phyloP scores from a whole-genome alignment of 92 coral and sea anemone species.

The Actinernus sp. region DNA sequence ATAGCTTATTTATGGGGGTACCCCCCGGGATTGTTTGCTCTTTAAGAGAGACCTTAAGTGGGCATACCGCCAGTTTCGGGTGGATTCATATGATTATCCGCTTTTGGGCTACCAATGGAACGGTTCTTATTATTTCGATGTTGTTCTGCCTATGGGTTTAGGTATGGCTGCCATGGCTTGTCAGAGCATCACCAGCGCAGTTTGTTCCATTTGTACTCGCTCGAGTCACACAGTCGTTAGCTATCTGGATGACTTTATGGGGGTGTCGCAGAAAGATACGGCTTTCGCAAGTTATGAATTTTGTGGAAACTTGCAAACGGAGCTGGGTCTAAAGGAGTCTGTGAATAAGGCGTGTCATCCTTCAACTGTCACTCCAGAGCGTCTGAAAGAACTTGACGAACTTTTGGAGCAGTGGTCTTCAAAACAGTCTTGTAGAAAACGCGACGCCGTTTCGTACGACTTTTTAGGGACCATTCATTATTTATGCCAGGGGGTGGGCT shows the following conservation, averaged over 20 bases:
- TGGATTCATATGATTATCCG: conserved; percentile 27
- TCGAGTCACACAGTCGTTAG: conserved; percentile 10
- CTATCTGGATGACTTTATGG: conserved; percentile 54
- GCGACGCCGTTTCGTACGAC: too few species aligned
- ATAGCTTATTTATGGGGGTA: too few species aligned
- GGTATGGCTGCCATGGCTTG: conserved; percentile 54
- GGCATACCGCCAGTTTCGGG: conserved; percentile 29
- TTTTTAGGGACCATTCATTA: too few species aligned
- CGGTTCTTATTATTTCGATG: conserved; percentile 29
- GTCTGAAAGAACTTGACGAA: too few species aligned
- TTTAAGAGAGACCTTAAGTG: conserved; percentile 3
- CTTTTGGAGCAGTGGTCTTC: too few species aligned
- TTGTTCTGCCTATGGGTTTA: conserved; percentile 45
- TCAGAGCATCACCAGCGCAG: conserved; percentile 29
- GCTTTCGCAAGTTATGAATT: not conserved
- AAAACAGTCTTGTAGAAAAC: too few species aligned
- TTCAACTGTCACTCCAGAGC: too few species aligned
- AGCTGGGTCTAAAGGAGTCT: conserved; percentile 39
- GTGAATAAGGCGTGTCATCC: conserved; percentile 21
- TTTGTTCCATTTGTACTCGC: conserved; percentile 7
- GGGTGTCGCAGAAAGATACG: not conserved
- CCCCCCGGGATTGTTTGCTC: not conserved
- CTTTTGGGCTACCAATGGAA: conserved; percentile 30
- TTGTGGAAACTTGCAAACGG: not conserved
- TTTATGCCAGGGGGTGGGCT: too few species aligned